These are phyloP conservation scores for Rutpela maculata DNA, from an alignment of 2,888 invertebrate genomes.

Conservation along the genomic window DNA sequence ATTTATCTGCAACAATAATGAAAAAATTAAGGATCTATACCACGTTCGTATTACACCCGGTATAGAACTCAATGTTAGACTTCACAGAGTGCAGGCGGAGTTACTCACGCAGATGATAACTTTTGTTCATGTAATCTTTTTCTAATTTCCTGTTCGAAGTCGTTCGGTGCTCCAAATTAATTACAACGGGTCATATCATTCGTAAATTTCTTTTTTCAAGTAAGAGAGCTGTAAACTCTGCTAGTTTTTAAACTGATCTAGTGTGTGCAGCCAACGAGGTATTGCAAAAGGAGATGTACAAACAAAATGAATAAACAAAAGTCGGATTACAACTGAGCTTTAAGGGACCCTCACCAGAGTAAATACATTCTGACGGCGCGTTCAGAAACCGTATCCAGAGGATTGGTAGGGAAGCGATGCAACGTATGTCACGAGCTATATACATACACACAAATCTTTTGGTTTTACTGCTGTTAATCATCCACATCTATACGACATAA, in stretches of 20 bases:
- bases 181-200: no score
- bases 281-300: conserved; percentile 63
- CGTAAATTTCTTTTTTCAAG: background rate
- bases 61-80: no score
- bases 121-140: no score
- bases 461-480: conserved; percentile 18
- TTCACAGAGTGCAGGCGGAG: no score
- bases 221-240: background rate
- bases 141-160: no score
- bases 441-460: conserved; percentile 26
- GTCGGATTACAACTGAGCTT: conserved; percentile 69
- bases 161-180: no score
- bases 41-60: no score
- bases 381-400: conserved; percentile 54
- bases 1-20: no score
- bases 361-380: conserved; percentile 65
- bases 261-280: conserved; percentile 48
- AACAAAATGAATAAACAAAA: conserved; percentile 71
- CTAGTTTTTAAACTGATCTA: conserved; percentile 15
- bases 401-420: conserved; percentile 35
- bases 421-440: conserved; percentile 40
- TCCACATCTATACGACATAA: conserved; percentile 8
- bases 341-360: conserved; percentile 66
- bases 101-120: no score
- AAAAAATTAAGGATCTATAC: no score